These are phyloP conservation scores for Sebastes cheni DNA, from an alignment of 2,797 vertebrate species.

Conservation along the genomic window DNA sequence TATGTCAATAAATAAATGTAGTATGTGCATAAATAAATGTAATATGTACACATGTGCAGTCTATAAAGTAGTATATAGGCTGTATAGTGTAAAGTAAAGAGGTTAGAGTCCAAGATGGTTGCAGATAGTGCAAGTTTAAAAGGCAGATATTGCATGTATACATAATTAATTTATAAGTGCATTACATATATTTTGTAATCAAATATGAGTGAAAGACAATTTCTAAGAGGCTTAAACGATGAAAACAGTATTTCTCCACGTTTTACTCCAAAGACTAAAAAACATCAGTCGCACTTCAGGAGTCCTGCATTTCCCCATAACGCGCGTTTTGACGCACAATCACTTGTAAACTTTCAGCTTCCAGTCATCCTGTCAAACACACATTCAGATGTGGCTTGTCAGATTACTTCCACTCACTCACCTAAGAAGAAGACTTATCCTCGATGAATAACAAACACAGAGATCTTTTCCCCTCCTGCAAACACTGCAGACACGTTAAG, in stretches of 20 bases:
- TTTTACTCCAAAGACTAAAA: neutral
- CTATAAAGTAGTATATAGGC: no score
- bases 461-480: neutral
- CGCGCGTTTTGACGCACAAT: neutral
- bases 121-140: no score
- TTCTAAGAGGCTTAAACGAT: neutral
- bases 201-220: neutral
- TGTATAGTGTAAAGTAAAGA: no score
- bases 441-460: neutral
- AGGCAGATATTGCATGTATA: no score
- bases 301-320: neutral
- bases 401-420: neutral
- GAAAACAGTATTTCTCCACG: neutral
- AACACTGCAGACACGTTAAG: neutral
- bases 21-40: no score
- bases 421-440: neutral
- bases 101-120: no score
- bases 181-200: no score
- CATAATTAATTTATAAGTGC: no score
- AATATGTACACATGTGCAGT: no score
- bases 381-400: neutral
- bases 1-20: no score
- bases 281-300: neutral
- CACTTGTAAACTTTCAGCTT: conserved; percentile 14
- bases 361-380: neutral